phyloP scores from a whole-genome alignment of 1,140 invertebrate species.

The Diploscapter pachys region DNA sequence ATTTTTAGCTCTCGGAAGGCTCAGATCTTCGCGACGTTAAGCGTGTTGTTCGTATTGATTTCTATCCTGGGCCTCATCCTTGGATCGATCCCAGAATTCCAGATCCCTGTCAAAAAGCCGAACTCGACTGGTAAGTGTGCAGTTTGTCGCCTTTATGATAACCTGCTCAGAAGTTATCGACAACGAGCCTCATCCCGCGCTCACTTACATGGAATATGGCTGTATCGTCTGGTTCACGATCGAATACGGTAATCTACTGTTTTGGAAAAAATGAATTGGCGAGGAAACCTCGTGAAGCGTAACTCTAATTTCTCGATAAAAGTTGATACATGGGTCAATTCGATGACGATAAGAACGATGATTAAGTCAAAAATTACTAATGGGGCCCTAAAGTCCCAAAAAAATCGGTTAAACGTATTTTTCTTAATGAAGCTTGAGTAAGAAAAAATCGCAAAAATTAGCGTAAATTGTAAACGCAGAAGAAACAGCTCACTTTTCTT shows the following conservation, averaged over 20 bases:
- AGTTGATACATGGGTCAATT: too few relatives aligned
- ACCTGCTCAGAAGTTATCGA: slow-evolving; percentile 26
- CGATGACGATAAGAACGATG: too few relatives aligned
- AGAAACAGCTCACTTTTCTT: too few relatives aligned
- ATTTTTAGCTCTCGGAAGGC: slow-evolving; percentile 43
- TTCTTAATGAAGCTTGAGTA: too few relatives aligned
- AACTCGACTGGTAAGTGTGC: slow-evolving; percentile 2
- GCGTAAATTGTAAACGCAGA: too few relatives aligned
- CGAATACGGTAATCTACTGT: slow-evolving; percentile 26
- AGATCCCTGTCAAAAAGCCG: slow-evolving; percentile 20
- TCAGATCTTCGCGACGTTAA: slow-evolving; percentile 46
- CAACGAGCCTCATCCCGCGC: slow-evolving; percentile 45
- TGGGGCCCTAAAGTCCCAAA: too few relatives aligned
- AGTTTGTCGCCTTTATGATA: background rate
- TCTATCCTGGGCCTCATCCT: slow-evolving; percentile 48
- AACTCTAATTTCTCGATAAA: too few relatives aligned
- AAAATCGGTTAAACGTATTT: too few relatives aligned
- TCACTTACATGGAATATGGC: slow-evolving; percentile 43
- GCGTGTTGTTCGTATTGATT: slow-evolving; percentile 46
- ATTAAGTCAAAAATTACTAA: too few relatives aligned
- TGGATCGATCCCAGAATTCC: slow-evolving; percentile 46
- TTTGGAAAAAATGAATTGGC: too few relatives aligned
- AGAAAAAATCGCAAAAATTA: too few relatives aligned
- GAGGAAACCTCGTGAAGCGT: too few relatives aligned
- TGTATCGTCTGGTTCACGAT: slow-evolving; percentile 53